phyloP scores from a whole-genome alignment of 2,113 vertebrate species.

The Hippocampus mohnikei region DNA sequence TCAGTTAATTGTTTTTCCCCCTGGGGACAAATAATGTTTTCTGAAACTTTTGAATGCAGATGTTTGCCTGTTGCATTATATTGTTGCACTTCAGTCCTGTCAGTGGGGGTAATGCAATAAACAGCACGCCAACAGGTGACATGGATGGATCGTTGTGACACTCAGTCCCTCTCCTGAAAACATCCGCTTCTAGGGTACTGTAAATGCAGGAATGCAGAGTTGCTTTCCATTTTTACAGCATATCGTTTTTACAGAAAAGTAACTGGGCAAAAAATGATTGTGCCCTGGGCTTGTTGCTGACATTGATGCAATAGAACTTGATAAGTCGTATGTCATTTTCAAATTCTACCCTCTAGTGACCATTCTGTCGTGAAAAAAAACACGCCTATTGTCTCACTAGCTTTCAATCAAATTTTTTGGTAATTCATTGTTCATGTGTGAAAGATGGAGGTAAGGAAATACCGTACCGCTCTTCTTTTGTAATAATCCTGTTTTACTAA shows the following conservation, averaged over 20 bases:
- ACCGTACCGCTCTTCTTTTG: constrained; percentile 14
- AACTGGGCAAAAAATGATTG: no score
- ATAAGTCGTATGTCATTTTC: neutral
- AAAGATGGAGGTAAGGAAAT: constrained; percentile 23
- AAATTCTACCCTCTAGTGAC: neutral
- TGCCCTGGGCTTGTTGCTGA: no score
- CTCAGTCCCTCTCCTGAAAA: no score
- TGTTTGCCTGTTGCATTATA: neutral
- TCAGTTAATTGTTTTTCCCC: neutral
- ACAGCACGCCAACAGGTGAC: neutral
- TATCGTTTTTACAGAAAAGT: no score
- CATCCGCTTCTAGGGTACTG: no score
- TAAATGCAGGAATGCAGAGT: no score
- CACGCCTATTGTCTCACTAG: neutral
- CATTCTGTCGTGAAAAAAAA: neutral
- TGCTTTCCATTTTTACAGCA: no score
- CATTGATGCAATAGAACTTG: no score
- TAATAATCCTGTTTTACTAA: constrained; percentile 30
- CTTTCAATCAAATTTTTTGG: neutral
- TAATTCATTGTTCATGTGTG: constrained; percentile 14
- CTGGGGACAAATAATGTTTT: neutral
- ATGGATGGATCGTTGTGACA: no score
- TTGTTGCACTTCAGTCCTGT: neutral
- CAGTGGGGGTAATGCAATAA: neutral
- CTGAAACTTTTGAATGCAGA: neutral